Base-by-base conservation (phyloP, 2,888 invertebrate genomes). In the Hololepta plana region DNA sequence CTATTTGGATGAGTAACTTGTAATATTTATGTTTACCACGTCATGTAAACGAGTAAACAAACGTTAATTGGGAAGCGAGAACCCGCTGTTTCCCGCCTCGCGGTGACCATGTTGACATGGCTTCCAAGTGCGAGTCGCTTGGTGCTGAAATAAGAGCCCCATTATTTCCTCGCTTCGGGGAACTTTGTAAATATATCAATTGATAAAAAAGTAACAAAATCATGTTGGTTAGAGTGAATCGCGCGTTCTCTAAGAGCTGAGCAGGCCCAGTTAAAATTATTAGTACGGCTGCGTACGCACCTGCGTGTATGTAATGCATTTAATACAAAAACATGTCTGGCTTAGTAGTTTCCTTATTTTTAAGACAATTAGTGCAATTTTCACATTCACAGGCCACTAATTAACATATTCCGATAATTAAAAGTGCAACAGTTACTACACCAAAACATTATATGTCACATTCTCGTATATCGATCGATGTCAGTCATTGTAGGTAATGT, bases 211-310 rank as follows among this genome's bases (percentile, higher is more conserved):
- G 37, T 39, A 35, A 40, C 32, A 38, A 35, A 40, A 40, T 38
- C 35, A 37, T 36, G 40, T 40, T 45, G 39, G 38, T 42, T 43
- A 45, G 40, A 44, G 45, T 43, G 47, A 47, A 47, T 47, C 51
- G 48, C 53, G 52, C 51, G 51, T 48, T 46, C 45, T 41, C 40
- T 45, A 30, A 44, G 40, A 46, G 50, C 51, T 67, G 81, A 77
- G 80, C 81, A 81, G 72, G 76, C 80, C 70, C 80, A 80, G 79
- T 77, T 69, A 68, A 72, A 67, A 70, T 67, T 67, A 68, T 67
- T 72, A 72, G 70, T 76, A 80, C 80, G 81, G 69, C 84, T 85
- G 85, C 85, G 84, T 85, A 82, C 82, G 84, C 82, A 84, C 84
- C 81, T 85, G 80, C 79, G 80, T 80, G 75, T 62, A 59, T 60